These are phyloP conservation scores for Onychostruthus taczanowskii DNA, from an alignment of 2,113 vertebrate species.

Conservation along the genomic window DNA sequence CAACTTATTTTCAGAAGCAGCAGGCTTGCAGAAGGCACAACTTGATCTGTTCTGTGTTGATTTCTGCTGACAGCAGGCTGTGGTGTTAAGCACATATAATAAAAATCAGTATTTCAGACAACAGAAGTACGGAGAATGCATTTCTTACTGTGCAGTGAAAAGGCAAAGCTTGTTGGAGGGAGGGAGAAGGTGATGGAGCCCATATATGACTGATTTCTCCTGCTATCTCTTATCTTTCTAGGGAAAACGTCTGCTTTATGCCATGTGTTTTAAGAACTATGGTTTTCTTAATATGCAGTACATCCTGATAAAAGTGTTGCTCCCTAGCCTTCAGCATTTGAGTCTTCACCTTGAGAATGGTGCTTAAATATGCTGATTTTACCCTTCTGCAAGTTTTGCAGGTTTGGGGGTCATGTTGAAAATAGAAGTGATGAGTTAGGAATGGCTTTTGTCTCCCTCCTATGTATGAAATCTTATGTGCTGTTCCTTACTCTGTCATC, in stretches of 20 bases:
- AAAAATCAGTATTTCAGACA: slow-evolving; percentile 51
- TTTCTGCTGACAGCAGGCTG: slow-evolving; percentile 65
- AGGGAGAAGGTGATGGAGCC: not conserved
- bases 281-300: not conserved
- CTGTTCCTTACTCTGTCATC: not conserved
- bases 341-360: not conserved
- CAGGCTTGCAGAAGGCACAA: slow-evolving; percentile 59
- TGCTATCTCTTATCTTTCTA: not conserved
- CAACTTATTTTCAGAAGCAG: slow-evolving; percentile 65
- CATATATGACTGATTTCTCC: not conserved
- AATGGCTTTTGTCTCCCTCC: not conserved
- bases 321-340: not conserved
- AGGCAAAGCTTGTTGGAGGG: not conserved
- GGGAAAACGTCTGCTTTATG: not conserved
- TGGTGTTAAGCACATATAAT: slow-evolving; percentile 37
- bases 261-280: not conserved
- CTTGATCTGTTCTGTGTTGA: slow-evolving; percentile 57
- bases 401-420: not conserved
- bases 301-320: not conserved
- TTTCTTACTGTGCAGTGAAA: not conserved
- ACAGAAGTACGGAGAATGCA: not conserved
- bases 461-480: fast-evolving
- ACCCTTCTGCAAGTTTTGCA: not conserved
- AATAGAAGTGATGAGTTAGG: not conserved
- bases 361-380: not conserved